Base-by-base conservation (phyloP, 2,797 vertebrate genomes). In the Leuciscus waleckii region DNA sequence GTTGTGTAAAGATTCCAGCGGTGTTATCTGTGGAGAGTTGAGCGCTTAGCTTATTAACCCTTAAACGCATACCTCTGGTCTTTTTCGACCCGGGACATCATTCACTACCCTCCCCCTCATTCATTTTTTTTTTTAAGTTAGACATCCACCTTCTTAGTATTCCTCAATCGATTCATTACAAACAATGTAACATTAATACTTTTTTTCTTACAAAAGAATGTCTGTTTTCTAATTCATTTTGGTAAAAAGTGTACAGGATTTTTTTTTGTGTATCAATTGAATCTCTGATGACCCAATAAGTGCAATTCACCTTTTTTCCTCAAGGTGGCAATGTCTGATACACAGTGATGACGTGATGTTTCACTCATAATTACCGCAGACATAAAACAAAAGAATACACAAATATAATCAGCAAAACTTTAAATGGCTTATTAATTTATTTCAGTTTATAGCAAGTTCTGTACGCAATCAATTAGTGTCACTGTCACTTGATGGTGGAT, bases 1-100 rank as follows among this genome's bases (percentile, higher is more conserved):
- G 95, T 39, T 93, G 94, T 2, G 98, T 98, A 86, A 97, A 94
- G 93, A 99, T 96, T 75, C 96, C 94, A 0, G 97, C 98, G 0
- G 98, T 99, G 92, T 98, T 99, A 92, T 99, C 98, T 99, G 93
- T 74, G 71, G 82, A 82, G 74, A 94, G 21, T 54, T 5, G 41
- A 54, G 43, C 11, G 0, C 14, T 68, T 39, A 35, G n/a, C 70
- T 1, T 14, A 49, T 41, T 71, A 63, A 29, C 13, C 13, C 26
- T 29, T 63, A 29, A 63, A 63, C 26, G 14, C 5, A 63, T 16
- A 16, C n/a, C n/a, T 16, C 61, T 63, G 13, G 26, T 7, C 61
- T 63, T 29, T 29, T 29, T 29, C 26, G 6, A 43, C 39, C 26
- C 2, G 2, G 63, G 63, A 32, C 2, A 0, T 17, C 7, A 65